Evolutionary conservation across 2,888 invertebrate species (phyloP), one percentile per base, ranked within the genome.

Genomic region (Malachius bipustulatus): DNA sequence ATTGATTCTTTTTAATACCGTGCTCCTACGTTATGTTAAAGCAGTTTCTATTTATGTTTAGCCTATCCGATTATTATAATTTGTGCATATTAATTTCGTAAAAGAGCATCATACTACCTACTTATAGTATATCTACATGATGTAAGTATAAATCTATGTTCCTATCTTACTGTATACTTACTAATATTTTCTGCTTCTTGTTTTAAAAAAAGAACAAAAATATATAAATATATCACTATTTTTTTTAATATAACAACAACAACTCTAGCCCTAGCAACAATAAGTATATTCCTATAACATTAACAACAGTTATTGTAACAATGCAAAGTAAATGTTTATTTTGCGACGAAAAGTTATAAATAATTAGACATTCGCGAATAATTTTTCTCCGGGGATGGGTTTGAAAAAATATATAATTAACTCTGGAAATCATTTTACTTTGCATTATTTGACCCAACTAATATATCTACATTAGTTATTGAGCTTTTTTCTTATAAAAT

Each of bases 241-340:
- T 47, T 53, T 50, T 47, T 53, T 51, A 55, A 57, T 55, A 53
- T 52, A 59, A 60, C 59, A 62, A 60, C 59, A 60, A 60, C 56
- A 56, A 60, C 52, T 53, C 59, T 58, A 59, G 52, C 56, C 49
- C 55, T 59, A 60, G 60, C 61, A 62, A 60, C 60, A 60, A 59
- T 59, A 57, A 58, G 52, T 55, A 55, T 56, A 56, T 55, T 52
- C 55, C 51, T 51, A 49, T 56, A 60, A 60, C 59, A 57, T 60
- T 54, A 56, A 57, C 55, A 60, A 60, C 57, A 58, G 57, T 48
- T 49, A 54, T n/a, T n/a, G n/a, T 57, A 59, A 60, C 59, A 57
- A 59, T 59, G 59, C 59, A 58, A 59, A 60, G 55, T 55, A 55
- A 56, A 55, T 42, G 32, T n/a, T n/a, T n/a, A n/a, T n/a, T n/a